Percentiles rank a stretch among this genome's conserved stretches.
These are phyloP conservation scores for Hylaea fasciaria DNA, from an alignment of 2,888 invertebrate species.

Conservation along the genomic window DNA sequence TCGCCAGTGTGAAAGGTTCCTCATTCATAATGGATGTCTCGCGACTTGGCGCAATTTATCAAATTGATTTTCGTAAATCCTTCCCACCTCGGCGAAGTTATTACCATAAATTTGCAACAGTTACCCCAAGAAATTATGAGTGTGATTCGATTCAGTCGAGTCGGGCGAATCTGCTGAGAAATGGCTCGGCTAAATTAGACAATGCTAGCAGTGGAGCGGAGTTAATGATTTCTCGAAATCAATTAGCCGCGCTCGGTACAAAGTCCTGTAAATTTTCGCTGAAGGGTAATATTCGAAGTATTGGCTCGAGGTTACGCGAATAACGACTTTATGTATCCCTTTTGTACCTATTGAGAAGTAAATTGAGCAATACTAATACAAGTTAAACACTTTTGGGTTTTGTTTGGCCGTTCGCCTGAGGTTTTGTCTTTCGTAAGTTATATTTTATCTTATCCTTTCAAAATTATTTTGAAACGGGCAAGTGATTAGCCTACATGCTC, in stretches of 20 bases:
- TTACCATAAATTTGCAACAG: constrained; percentile 79
- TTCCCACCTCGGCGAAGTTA: constrained; percentile 62
- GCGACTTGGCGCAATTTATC: constrained; percentile 77
- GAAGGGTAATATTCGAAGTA: constrained; percentile 16
- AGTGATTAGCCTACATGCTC: no score
- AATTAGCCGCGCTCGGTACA: constrained; percentile 30
- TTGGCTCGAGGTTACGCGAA: constrained; percentile 10
- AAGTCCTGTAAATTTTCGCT: constrained; percentile 13
- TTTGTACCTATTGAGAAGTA: constrained; percentile 13
- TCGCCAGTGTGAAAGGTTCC: no score
- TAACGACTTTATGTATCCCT: constrained; percentile 20
- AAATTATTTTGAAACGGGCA: no score
- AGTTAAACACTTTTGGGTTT: constrained; percentile 3
- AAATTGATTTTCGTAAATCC: constrained; percentile 79
- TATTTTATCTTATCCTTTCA: no score
- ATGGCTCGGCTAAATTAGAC: constrained; percentile 52
- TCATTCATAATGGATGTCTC: constrained; percentile 78
- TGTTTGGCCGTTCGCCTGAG: constrained; percentile 3
- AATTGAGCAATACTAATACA: constrained; percentile 22
- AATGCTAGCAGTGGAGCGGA: constrained; percentile 40
- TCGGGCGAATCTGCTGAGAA: constrained; percentile 41
- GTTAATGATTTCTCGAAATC: constrained; percentile 43
- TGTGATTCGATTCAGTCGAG: constrained; percentile 69
- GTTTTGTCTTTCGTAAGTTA: not conserved
- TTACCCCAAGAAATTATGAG: constrained; percentile 76